Evolutionary conservation across 2,113 vertebrate genomes (phyloP).

Genomic region (Lutjanus erythropterus): DNA sequence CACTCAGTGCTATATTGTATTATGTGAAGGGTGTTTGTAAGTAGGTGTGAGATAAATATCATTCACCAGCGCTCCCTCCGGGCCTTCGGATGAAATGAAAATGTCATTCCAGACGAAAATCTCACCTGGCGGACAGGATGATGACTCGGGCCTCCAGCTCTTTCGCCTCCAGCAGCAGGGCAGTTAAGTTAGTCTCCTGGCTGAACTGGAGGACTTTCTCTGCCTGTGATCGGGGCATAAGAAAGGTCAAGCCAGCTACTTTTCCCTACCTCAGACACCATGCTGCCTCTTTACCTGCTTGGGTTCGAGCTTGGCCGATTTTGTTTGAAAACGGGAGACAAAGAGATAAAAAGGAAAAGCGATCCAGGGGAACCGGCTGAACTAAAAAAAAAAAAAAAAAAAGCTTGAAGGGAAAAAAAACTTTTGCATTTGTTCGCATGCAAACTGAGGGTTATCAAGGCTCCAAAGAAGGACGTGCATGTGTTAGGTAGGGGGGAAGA

Average conservation of each 20-base stretch:
- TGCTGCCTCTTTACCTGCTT: conserved; percentile 86
- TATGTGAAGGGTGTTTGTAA: too few species aligned
- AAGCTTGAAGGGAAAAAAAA: conserved; percentile 83
- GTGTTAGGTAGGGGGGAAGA: conserved; percentile 92
- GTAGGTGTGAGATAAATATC: neutral
- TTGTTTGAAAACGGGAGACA: conserved; percentile 81
- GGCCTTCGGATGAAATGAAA: neutral
- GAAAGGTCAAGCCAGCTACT: conserved; percentile 84
- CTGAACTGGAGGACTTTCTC: conserved; percentile 99
- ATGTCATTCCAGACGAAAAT: neutral
- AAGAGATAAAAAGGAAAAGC: conserved; percentile 82
- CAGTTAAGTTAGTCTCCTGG: conserved; percentile 98
- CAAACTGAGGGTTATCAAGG: conserved; percentile 98
- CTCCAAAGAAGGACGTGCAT: conserved; percentile 98
- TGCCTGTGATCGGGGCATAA: conserved; percentile 91
- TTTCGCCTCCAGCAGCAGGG: conserved; percentile 96
- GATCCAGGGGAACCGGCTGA: conserved; percentile 86
- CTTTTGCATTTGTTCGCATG: conserved; percentile 95
- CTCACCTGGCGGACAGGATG: conserved; percentile 97
- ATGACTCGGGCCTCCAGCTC: conserved; percentile 98
- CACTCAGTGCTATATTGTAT: neutral
- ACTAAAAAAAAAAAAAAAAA: conserved; percentile 79
- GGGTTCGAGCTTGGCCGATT: conserved; percentile 72
- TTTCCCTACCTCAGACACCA: conserved; percentile 85
- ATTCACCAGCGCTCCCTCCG: neutral